Evolutionary conservation across 2,888 invertebrate species (phyloP), one percentile per base, ranked within the genome.

Genomic region (Archips crataeganus): DNA sequence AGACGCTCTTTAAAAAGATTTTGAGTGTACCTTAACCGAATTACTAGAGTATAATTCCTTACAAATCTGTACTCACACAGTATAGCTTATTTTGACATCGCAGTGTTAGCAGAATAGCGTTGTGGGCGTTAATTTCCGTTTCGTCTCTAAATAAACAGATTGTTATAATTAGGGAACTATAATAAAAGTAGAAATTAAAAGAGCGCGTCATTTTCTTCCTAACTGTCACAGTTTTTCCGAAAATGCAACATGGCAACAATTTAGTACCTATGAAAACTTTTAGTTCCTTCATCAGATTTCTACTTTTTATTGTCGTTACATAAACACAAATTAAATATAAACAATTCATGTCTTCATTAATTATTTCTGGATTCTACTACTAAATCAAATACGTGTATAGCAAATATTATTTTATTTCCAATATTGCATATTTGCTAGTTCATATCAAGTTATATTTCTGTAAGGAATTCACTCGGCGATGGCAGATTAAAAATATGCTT

Each of bases 391-490:
- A 39, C 39, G 39, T 39, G 39, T 6, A 39, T 3, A 49, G n/a
- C n/a, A 3, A 23, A 23, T 23, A 39, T 39, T 39, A 39, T 39
- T 39, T 39, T 39, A 39, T 39, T 39, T 5, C 5, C 23, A 23
- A 23, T 23, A 23, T 23, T 23, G 23, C 23, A 23, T 23, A 23
- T 23, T 23, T 39, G 6, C 6, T 6, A 39, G 6, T 6, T 39
- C 39, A 5, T 6, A 6, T 4, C 4, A 39, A 39, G 39, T 5
- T 39, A 39, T 5, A 8, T 36, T 57, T 47, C 42, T 54, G 67
- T 71, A 72, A 67, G 47, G 47, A 51, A 69, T 45, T 11, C 23
- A 68, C 62, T 68, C 62, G 4, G 6, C 13, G 62, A 63, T 67
- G 67, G 54, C 57, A 62, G 45, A 47, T 39, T 62, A 62, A 54